These are phyloP conservation scores for Cryptus armator DNA, from an alignment of 2,888 invertebrate genomes.

Conservation along the genomic window DNA sequence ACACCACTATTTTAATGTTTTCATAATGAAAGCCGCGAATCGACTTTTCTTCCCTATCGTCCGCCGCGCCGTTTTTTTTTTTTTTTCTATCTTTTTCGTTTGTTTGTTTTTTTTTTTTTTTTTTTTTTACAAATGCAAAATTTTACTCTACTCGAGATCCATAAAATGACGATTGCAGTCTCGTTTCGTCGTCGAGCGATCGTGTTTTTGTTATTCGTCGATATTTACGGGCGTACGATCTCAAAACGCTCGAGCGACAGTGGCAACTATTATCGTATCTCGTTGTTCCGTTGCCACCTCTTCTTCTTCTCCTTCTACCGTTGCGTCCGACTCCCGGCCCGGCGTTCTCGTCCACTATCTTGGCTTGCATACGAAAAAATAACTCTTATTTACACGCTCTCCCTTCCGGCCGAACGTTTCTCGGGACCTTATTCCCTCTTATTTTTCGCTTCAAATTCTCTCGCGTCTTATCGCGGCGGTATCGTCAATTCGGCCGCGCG, in stretches of 20 bases:
- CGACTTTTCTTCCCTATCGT: background rate
- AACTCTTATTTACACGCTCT: slow-evolving; percentile 67
- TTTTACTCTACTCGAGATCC: background rate
- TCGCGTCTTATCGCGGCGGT: no score
- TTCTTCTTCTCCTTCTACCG: slow-evolving; percentile 60
- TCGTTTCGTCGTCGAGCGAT: background rate
- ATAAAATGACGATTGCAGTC: background rate
- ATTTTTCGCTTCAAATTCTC: slow-evolving; percentile 22
- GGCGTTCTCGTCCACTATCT: slow-evolving; percentile 68
- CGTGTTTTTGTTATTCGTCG: slow-evolving; percentile 57
- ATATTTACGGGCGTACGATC: slow-evolving; percentile 48
- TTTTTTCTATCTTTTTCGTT: background rate
- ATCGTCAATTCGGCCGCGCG: slow-evolving; percentile 44
- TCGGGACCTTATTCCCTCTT: slow-evolving; percentile 33
- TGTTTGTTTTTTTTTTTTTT: background rate
- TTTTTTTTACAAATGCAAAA: slow-evolving; percentile 8
- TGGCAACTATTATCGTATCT: background rate
- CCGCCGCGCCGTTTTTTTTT: background rate
- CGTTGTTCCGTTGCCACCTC: background rate
- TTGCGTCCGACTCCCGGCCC: slow-evolving; percentile 62
- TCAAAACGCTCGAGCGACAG: slow-evolving; percentile 13
- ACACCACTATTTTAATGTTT: slow-evolving; percentile 4
- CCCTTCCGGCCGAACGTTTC: slow-evolving; percentile 44
- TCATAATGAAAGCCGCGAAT: background rate
- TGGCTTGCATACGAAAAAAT: slow-evolving; percentile 81